Evolutionary conservation across 2,113 vertebrate genomes (phyloP), one percentile per base, ranked within the genome.

Genomic region (Paramisgurnus dabryanus): DNA sequence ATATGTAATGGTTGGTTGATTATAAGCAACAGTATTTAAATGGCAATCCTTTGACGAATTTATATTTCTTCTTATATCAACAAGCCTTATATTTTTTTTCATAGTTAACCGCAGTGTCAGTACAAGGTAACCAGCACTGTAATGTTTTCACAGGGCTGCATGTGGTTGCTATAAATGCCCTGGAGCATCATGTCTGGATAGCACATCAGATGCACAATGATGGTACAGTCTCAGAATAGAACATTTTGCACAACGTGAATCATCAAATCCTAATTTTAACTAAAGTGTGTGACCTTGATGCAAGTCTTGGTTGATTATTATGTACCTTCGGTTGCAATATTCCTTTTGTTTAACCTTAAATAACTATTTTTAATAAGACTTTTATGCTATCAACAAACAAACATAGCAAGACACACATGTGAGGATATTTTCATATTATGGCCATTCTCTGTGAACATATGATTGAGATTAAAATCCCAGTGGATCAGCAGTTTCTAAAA

Each of bases 121-220:
- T 65, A 73, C 79, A 63, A 27, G 58, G 82, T 67, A 68, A 79
- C 69, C 72, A 82, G 78, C 18, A 83, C 84, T 43, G 81, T 86
- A 58, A 8, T 81, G 87, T 84, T 85, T 80, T 83, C 80, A 83
- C 84, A 73, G 76, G 50, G 64, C 74, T 85, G 87, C 76, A 85
- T 84, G 82, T 82, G 85, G 82, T 82, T 67, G 72, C 64, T 81
- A 57, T 67, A 83, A 83, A 82, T 72, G 83, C 72, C 86, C 84
- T 77, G 67, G 79, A 80, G 78, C 82, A 76, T 18, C 72, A 68
- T 63, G 77, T 7, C 45, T 45, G 70, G 47, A 70, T 76, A 60
- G 34, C 61, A 57, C 18, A 70, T 83, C 67, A 68, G 49, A 63
- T 65, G 12, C 6, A 67, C 22, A 50, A 47, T 71, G 12, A 45